A percentile compares a stretch with the other conserved stretches of the same genome.
Conservation (phyloP, 2,888 invertebrate genomes). For the Therioaphis trifolii region DNA sequence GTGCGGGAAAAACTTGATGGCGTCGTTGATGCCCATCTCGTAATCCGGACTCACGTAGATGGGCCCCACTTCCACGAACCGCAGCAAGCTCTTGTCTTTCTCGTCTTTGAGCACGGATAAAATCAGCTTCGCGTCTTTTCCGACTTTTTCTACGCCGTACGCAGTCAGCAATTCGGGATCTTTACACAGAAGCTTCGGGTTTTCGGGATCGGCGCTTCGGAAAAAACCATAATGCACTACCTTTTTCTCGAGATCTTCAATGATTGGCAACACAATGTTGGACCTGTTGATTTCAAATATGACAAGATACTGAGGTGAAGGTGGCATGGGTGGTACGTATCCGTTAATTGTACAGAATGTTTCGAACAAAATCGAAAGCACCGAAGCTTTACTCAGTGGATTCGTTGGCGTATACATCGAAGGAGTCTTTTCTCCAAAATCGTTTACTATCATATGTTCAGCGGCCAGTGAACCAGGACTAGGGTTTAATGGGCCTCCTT, state of each 20-base stretch:
- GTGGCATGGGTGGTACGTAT: too few relatives aligned
- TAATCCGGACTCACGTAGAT: slow-evolving; percentile 78
- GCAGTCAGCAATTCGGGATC: slow-evolving; percentile 74
- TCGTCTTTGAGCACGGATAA: slow-evolving; percentile 76
- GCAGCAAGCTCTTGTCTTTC: slow-evolving; percentile 74
- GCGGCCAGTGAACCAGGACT: too few relatives aligned
- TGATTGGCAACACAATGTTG: slow-evolving; percentile 73
- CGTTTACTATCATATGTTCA: too few relatives aligned
- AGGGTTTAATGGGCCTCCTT: too few relatives aligned
- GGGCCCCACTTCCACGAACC: slow-evolving; percentile 76
- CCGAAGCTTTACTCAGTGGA: too few relatives aligned
- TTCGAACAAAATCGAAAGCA: too few relatives aligned
- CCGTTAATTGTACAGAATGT: too few relatives aligned
- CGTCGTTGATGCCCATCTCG: slow-evolving; percentile 75
- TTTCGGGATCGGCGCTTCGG: slow-evolving; percentile 73
- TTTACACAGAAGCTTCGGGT: slow-evolving; percentile 76
- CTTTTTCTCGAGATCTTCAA: slow-evolving; percentile 71
- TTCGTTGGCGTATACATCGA: too few relatives aligned
- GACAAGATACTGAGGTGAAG: slow-evolving; percentile 71
- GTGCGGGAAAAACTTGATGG: slow-evolving; percentile 77
- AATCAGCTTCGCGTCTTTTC: slow-evolving; percentile 77
- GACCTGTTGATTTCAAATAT: slow-evolving; percentile 78
- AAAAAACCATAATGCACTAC: slow-evolving; percentile 79
- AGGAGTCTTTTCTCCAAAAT: too few relatives aligned
- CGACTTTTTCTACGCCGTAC: slow-evolving; percentile 58